These are phyloP conservation scores for Odobenus rosmarus DNA, from an alignment of 2,113 vertebrate species.

Conservation along the genomic window DNA sequence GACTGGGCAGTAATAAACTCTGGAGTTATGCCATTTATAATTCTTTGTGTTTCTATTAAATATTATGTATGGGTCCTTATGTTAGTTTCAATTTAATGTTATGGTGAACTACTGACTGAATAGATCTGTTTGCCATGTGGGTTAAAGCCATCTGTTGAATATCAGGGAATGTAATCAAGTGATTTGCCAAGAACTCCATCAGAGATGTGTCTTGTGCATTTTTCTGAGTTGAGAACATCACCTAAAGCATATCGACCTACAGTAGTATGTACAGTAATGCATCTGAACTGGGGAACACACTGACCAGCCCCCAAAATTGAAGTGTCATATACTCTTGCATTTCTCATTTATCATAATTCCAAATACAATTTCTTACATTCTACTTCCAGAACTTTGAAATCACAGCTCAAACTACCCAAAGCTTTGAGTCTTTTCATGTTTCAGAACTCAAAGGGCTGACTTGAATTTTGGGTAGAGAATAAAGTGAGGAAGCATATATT, in stretches of 20 bases:
- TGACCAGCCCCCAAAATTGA: neutral
- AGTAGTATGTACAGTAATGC: neutral
- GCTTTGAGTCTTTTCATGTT: slow-evolving; percentile 11
- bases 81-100: slow-evolving; percentile 66
- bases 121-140: slow-evolving; percentile 79
- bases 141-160: slow-evolving; percentile 82
- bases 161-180: slow-evolving; percentile 81
- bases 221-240: slow-evolving; percentile 82
- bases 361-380: neutral
- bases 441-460: neutral
- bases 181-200: slow-evolving; percentile 82
- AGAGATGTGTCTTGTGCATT: slow-evolving; percentile 78
- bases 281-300: slow-evolving; percentile 58
- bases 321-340: neutral
- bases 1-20: slow-evolving; percentile 25
- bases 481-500: neutral
- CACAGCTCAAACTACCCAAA: neutral
- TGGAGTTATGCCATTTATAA: slow-evolving; percentile 40
- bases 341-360: neutral
- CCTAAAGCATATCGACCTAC: slow-evolving; percentile 54
- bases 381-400: neutral
- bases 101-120: slow-evolving; percentile 62
- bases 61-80: slow-evolving; percentile 48
- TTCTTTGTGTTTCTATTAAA: slow-evolving; percentile 77
- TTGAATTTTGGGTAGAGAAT: neutral